Evolutionary conservation across 2,888 invertebrate genomes (phyloP).

Genomic region (Morpho deidamia): DNA sequence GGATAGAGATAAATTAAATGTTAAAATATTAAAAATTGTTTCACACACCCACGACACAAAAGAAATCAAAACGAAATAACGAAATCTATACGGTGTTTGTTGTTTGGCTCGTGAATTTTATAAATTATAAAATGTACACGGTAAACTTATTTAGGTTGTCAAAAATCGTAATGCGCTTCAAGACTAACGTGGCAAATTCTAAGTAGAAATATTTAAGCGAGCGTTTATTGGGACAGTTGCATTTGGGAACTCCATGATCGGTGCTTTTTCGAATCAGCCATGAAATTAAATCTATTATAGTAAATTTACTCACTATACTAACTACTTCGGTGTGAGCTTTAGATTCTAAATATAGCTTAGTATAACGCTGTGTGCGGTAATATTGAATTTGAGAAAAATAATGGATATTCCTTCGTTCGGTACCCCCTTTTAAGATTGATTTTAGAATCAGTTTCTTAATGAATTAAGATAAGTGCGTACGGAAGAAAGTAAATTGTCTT

Average conservation of each 20-base stretch:
- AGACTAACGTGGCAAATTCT: conserved; percentile 28
- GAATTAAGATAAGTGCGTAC: too few relatives aligned
- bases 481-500: too few relatives aligned
- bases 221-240: conserved; percentile 20
- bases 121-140: background rate
- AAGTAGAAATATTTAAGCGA: conserved; percentile 17
- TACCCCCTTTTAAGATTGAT: too few relatives aligned
- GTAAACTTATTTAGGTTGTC: background rate
- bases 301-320: conserved; percentile 6
- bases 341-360: background rate
- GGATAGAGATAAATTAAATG: too few relatives aligned
- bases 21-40: too few relatives aligned
- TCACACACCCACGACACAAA: too few relatives aligned
- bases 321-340: background rate
- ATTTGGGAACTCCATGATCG: conserved; percentile 19
- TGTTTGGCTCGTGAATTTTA: background rate
- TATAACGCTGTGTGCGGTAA: conserved; percentile 1
- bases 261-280: conserved; percentile 19
- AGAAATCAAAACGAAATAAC: too few relatives aligned
- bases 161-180: background rate
- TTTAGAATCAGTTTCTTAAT: too few relatives aligned
- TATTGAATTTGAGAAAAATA: background rate
- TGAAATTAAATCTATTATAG: conserved; percentile 25
- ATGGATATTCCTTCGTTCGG: too few relatives aligned
- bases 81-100: too few relatives aligned